Base-by-base conservation (phyloP, 2,797 vertebrate genomes). In the Pseudochirops cupreus region DNA sequence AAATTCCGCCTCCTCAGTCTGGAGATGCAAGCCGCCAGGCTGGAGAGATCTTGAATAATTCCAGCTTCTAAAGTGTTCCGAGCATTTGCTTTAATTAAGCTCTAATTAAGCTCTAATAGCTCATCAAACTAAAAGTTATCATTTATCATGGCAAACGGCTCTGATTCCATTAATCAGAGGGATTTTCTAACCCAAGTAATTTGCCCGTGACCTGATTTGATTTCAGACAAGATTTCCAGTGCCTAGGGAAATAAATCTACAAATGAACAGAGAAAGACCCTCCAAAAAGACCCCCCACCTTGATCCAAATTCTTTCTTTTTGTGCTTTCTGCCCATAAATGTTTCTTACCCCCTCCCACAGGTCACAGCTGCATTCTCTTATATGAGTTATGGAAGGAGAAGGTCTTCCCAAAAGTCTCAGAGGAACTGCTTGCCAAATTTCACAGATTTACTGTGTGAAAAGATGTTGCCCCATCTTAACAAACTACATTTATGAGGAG, bases 71-170 rank as follows among this genome's bases (percentile, higher is more conserved):
- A 95, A 97, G 94, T 82, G 96, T 96, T 96, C 96, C 97, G 96
- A 98, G 96, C 95, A 97, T 98, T 96, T 96, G n/a, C 97, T 98
- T 98, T 98, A 98, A 98, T 98, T 98, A 98, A 98, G 93, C 29
- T 82, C 97, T 98, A 95, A 97, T 98, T 97, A 98, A 97, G 92
- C 62, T 89, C 97, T 98, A 94, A 92, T 97, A 94, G 94, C 91
- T 94, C 96, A 91, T 98, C 93, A 96, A 96, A 96, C 16, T 90
- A 96, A 93, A 95, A 95, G 90, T 97, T 97, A 97, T 95, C 97
- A 98, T 98, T 98, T 98, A 96, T 97, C 97, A 96, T 33, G 5
- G 26, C 93, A 98, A 96, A 96, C 92, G 92, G 87, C 96, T 97
- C 39, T 53, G 94, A 52, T 59, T 97, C 50, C 95, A 96, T 90